phyloP scores from a whole-genome alignment of 2,797 vertebrate species.

The Anisognathus igniventris region DNA sequence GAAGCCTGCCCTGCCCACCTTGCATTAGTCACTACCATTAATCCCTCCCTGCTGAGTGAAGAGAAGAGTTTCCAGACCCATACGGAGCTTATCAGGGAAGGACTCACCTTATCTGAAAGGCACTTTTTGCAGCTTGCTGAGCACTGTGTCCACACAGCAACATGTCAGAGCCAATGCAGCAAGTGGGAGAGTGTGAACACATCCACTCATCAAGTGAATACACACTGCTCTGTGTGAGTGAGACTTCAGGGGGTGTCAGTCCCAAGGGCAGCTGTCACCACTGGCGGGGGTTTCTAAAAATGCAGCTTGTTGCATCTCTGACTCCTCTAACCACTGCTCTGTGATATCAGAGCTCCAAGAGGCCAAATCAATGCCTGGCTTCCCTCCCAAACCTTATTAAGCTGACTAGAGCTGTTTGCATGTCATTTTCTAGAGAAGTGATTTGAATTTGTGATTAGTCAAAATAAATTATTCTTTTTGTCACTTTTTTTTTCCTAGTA shows the following conservation, averaged over 20 bases:
- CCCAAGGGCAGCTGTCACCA: neutral
- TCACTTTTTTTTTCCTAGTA: neutral
- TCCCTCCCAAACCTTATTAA: neutral
- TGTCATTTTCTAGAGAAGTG: neutral
- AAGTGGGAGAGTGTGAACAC: neutral
- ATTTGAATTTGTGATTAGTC: conserved; percentile 39
- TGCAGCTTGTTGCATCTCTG: neutral
- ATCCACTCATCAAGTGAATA: neutral
- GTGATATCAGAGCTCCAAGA: neutral
- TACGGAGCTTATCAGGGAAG: neutral
- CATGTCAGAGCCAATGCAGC: neutral
- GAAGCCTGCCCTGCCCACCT: neutral
- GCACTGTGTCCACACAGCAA: neutral
- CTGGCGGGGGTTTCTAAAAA: neutral
- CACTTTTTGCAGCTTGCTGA: neutral
- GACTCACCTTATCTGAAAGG: neutral
- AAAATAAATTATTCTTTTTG: neutral
- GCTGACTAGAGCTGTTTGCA: neutral
- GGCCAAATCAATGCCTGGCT: conserved; percentile 22
- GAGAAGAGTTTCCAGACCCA: neutral
- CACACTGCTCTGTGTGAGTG: neutral
- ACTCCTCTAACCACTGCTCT: neutral
- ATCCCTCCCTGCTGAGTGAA: neutral
- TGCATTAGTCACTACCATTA: neutral
- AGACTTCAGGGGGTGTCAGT: neutral